Evolutionary conservation across 2,888 invertebrate genomes (phyloP).

Genomic region (Enoplolaimus lenunculus): DNA sequence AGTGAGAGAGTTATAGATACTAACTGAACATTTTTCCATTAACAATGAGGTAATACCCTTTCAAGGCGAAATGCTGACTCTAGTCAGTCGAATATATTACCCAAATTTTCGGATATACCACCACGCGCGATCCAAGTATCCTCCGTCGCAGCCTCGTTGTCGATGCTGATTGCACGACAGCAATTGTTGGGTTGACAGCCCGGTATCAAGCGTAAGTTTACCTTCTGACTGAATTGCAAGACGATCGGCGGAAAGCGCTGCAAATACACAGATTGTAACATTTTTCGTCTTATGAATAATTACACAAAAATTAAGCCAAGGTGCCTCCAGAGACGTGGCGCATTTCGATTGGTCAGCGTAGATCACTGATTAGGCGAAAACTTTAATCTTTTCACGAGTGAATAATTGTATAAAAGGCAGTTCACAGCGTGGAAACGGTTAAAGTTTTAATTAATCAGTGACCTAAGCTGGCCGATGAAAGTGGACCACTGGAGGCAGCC

Average conservation of each 20-base stretch:
- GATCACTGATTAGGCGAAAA: neutral
- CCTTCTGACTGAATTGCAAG: slow-evolving; percentile 73
- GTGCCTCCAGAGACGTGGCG: neutral
- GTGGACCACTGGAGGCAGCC: no score
- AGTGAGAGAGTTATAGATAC: no score
- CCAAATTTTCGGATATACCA: slow-evolving; percentile 61
- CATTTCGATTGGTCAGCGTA: neutral
- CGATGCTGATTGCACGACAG: slow-evolving; percentile 65
- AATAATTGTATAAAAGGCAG: no score
- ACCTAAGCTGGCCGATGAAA: no score
- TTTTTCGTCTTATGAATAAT: neutral
- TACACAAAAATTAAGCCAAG: neutral
- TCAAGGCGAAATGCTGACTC: no score
- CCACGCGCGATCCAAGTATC: slow-evolving; percentile 81
- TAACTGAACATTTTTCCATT: no score
- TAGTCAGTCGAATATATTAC: no score
- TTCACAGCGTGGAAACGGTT: no score
- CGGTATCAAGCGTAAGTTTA: slow-evolving; percentile 50
- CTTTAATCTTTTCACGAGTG: neutral
- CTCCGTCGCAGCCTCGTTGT: slow-evolving; percentile 69
- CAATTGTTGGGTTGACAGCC: slow-evolving; percentile 67
- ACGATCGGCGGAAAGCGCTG: slow-evolving; percentile 44
- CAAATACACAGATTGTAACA: neutral
- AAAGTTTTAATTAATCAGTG: no score
- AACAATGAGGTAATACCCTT: no score